Percentiles rank a stretch among this genome's conserved stretches.
These are phyloP conservation scores for Campylomormyrus tamandua DNA, from an alignment of 2,113 vertebrate species.

Conservation along the genomic window DNA sequence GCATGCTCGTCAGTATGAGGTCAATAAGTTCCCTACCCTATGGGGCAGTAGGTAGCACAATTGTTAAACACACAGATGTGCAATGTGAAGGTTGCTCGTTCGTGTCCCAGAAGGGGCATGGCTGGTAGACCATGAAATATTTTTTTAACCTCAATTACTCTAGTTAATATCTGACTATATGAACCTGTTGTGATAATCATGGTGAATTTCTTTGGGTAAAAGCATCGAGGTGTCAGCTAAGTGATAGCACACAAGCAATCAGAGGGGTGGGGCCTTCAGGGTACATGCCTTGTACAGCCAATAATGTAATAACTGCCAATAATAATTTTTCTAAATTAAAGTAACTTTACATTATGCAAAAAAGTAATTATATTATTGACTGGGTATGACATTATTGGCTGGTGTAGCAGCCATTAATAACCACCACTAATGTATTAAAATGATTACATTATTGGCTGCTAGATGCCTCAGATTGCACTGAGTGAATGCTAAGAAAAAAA, in stretches of 20 bases:
- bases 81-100: background rate
- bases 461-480: background rate
- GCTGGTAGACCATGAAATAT: background rate
- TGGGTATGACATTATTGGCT: background rate
- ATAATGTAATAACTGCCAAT: background rate
- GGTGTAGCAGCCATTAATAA: background rate
- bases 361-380: background rate
- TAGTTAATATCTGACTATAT: background rate
- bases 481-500: background rate
- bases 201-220: background rate
- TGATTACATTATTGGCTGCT: background rate
- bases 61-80: background rate
- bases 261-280: background rate
- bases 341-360: background rate
- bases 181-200: background rate
- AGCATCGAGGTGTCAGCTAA: background rate
- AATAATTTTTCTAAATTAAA: background rate
- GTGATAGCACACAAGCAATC: background rate
- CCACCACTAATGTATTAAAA: background rate
- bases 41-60: background rate
- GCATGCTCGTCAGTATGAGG: background rate
- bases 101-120: background rate
- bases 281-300: background rate
- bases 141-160: background rate
- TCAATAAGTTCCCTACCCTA: background rate